Base-by-base conservation (phyloP, 2,113 vertebrate species). In the Calidris pygmaea region DNA sequence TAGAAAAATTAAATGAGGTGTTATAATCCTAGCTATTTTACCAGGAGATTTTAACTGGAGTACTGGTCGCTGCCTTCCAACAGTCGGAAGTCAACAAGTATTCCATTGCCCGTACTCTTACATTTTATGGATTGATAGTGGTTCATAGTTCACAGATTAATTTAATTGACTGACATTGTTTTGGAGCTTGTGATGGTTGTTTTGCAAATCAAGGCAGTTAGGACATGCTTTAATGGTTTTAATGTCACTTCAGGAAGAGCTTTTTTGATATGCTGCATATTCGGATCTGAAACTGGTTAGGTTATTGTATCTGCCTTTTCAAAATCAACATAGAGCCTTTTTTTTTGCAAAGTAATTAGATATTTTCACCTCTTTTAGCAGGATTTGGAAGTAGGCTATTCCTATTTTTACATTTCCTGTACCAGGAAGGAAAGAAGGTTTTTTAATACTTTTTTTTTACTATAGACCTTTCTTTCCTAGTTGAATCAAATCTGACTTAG, bases 321-420 rank as follows among this genome's bases (percentile, higher is more conserved):
- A 77, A 88, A 90, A 89, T 4, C 16, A 81, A 63, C 43, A 16
- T 22, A 71, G 52, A 79, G 30, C 23, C 27, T 1, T 50, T 71
- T 66, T 30, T 19, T 52, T 52, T 53, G 27, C 20, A 52, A 72
- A 86, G n/a, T 63, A 68, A 67, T 71, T 5, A 70, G 24, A 32
- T 26, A 84, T 84, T 92, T 77, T 93, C 81, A 84, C 62, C 58
- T 93, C 52, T 77, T 89, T 78, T 55, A 94, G 65, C 22, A 86
- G 71, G 34, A 77, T 89, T 90, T 95, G 63, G 82, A 96, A 85
- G 35, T 41, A 88, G 19, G 62, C 26, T 80, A 91, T 58, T 94
- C 94, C 87, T 97, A 96, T 97, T 97, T 97, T 96, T 87, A 91
- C 58, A 82, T 93, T 96, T 96, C 95, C 95, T 65, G 85, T 66